These are phyloP conservation scores for Caenorhabditis macrosperma DNA, from an alignment of 2,888 invertebrate species.

Conservation along the genomic window DNA sequence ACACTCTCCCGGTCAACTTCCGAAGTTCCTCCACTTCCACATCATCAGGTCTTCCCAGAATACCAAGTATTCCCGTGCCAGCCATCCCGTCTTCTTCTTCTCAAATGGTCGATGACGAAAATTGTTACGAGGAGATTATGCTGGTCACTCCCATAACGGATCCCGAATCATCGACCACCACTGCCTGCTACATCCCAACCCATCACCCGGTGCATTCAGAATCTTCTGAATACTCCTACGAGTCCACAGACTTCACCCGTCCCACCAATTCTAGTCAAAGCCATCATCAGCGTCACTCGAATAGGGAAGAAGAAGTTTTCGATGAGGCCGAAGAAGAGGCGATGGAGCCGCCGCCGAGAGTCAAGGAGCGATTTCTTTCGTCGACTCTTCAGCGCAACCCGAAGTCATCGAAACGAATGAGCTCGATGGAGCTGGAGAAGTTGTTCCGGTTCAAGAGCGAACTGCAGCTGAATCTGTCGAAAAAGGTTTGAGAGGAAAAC, in stretches of 20 bases:
- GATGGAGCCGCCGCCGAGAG: background rate
- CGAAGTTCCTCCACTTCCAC: slow-evolving; percentile 7
- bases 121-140: slow-evolving; percentile 63
- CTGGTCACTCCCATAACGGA: slow-evolving; percentile 9
- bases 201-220: slow-evolving; percentile 20
- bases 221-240: slow-evolving; percentile 36
- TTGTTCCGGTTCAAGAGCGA: slow-evolving; percentile 72
- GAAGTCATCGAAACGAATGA: slow-evolving; percentile 52
- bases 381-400: slow-evolving; percentile 52
- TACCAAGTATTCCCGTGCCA: slow-evolving; percentile 60
- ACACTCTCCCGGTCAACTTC: slow-evolving; percentile 29
- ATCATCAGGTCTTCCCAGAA: slow-evolving; percentile 33
- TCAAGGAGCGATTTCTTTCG: slow-evolving; percentile 45
- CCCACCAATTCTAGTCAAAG: background rate
- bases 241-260: slow-evolving; percentile 41
- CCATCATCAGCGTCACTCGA: background rate
- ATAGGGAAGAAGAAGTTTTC: slow-evolving; percentile 55
- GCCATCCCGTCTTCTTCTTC: slow-evolving; percentile 10
- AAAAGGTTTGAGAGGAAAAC: slow-evolving; percentile 60
- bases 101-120: slow-evolving; percentile 36
- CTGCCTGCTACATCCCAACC: slow-evolving; percentile 10
- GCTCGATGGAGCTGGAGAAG: slow-evolving; percentile 71
- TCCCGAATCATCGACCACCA: slow-evolving; percentile 1
- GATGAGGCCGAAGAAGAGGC: slow-evolving; percentile 52
- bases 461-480: slow-evolving; percentile 70